A percentile compares a stretch with the other conserved stretches of the same genome.
phyloP scores from a whole-genome alignment of 1,140 invertebrate species.

The Ctenoplectra terminalis region DNA sequence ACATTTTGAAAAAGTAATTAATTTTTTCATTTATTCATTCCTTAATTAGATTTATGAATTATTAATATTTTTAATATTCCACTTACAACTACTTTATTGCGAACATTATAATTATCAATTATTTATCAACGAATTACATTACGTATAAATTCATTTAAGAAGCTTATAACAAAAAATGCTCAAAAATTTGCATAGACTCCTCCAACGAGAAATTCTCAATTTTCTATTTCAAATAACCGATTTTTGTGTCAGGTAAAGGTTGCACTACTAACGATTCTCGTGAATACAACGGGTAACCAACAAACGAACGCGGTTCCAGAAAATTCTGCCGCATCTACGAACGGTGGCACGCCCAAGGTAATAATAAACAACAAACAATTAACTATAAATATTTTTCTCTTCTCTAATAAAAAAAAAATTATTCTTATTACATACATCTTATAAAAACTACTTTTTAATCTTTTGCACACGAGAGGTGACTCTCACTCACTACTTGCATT shows the following conservation, averaged over 20 bases:
- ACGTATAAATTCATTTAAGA: not conserved
- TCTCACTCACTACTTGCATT: no score
- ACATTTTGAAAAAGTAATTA: no score
- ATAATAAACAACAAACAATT: slow-evolving; percentile 9
- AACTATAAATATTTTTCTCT: not conserved
- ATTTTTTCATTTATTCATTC: no score
- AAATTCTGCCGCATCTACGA: slow-evolving; percentile 42
- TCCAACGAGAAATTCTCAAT: no score
- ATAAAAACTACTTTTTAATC: not conserved
- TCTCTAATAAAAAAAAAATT: not conserved
- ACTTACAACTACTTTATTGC: no score
- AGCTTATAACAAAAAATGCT: not conserved
- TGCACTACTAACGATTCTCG: slow-evolving; percentile 48
- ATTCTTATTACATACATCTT: no score
- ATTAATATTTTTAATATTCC: no score
- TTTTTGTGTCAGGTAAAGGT: slow-evolving; percentile 41
- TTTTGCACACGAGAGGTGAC: no score
- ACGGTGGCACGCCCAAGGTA: slow-evolving; percentile 48
- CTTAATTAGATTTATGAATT: no score
- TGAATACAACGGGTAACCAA: slow-evolving; percentile 45
- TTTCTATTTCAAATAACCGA: slow-evolving; percentile 15
- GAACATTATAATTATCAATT: no score
- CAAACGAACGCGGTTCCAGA: slow-evolving; percentile 49
- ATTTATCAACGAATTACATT: not conserved
- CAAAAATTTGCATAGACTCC: not conserved